Base-by-base conservation (phyloP, 2,888 invertebrate species). In the Xestobium rufovillosum region DNA sequence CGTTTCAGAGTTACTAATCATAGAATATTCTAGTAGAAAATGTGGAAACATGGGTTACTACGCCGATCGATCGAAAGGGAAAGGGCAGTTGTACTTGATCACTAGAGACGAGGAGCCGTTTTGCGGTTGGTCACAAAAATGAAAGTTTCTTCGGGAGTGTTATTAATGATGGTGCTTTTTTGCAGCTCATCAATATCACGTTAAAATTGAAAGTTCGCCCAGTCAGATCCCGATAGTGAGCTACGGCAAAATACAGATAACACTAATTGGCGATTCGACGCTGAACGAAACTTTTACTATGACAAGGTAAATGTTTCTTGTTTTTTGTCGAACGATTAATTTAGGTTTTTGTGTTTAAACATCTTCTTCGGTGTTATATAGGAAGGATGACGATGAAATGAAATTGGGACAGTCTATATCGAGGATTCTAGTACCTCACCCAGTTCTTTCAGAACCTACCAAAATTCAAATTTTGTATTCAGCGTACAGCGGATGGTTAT, bases 11-110 rank as follows among this genome's bases (percentile, higher is more conserved):
- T n/a, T n/a, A n/a, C n/a, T n/a, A n/a, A n/a, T n/a, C n/a, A n/a
- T n/a, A n/a, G n/a, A n/a, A n/a, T n/a, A n/a, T n/a, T n/a, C n/a
- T n/a, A n/a, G 16, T 36, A 64, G 66, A 23, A 64, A 66, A 1
- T 94, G 92, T 61, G 89, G 89, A 19, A 87, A 88, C 59, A 90
- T 94, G 90, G 94, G 94, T 0, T 94, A 90, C 67, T 90, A 90
- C 63, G 87, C 94, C 1, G 86, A 92, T 61, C 72, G 80, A 31
- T 85, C 87, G 0, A 73, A 78, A 3, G 90, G 86, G 0, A 71
- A 88, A 15, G 92, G 92, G 0, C 84, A 85, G 50, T 71, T 92
- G n/a, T 95, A 86, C 58, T 68, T 94, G 30, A 74, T 90, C 3
- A 95, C 95, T 0, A 74, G 91, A 43, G 87, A 89, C 45, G 87